Percentiles rank a stretch among this genome's conserved stretches.
Evolutionary conservation across 2,888 invertebrate species (phyloP).

Genomic region (Leptopilina drosophilae): DNA sequence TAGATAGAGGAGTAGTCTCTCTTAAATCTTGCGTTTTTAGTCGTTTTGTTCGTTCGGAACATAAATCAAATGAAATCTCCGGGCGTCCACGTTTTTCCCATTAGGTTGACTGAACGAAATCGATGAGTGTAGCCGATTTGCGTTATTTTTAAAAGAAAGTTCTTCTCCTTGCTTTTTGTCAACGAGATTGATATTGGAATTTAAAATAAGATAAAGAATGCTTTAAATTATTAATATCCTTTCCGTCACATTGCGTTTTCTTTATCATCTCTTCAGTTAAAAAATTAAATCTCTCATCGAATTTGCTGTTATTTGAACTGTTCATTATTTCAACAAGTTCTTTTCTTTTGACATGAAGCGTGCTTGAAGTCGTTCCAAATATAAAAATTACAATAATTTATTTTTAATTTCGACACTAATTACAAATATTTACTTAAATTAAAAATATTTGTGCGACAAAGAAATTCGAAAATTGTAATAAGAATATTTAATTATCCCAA

Average conservation of each 20-base stretch:
- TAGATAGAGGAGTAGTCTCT: background rate
- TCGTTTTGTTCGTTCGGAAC: constrained; percentile 5
- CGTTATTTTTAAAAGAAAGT: background rate
- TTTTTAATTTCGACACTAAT: background rate
- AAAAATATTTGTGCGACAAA: background rate
- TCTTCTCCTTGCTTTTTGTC: background rate
- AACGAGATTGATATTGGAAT: background rate
- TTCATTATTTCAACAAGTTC: background rate
- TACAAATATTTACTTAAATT: background rate
- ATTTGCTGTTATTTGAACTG: background rate
- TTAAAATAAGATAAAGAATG: background rate
- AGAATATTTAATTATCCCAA: too few species aligned
- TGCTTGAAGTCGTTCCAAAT: background rate
- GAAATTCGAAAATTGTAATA: background rate
- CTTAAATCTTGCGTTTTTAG: background rate
- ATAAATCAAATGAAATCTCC: background rate
- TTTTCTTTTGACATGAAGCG: background rate
- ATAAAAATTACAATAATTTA: background rate
- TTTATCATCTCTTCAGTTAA: background rate
- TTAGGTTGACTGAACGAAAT: background rate
- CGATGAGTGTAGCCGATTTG: background rate
- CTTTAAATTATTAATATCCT: background rate
- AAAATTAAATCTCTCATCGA: background rate
- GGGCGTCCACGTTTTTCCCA: background rate
- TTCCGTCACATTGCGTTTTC: background rate